Conservation (phyloP, 1,140 invertebrate species). For the Magallana ariakensis region DNA sequence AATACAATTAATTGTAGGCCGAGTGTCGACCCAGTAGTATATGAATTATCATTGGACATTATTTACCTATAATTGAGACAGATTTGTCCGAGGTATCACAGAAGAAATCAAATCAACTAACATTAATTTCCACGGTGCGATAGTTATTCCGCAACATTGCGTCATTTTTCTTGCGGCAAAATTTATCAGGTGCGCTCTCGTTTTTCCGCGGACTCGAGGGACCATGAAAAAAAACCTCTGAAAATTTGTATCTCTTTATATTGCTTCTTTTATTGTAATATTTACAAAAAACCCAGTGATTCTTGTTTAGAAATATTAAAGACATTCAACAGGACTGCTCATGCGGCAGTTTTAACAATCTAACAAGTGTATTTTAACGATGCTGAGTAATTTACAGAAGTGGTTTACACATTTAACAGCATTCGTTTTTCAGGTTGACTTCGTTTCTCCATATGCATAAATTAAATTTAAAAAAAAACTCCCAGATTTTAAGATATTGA, state of each 20-base stretch:
- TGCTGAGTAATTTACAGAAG: neutral
- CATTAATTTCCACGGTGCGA: conserved; percentile 22
- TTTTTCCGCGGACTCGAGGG: neutral
- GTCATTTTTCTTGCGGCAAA: conserved; percentile 32
- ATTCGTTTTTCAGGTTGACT: neutral
- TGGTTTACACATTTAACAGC: neutral
- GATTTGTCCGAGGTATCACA: conserved; percentile 23
- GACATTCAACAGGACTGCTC: neutral
- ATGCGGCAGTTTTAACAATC: neutral
- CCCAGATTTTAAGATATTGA: too few relatives aligned
- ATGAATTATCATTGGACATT: conserved; percentile 8
- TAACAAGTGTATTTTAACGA: neutral
- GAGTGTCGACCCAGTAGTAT: neutral
- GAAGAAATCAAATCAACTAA: conserved; percentile 20
- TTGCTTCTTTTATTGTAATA: neutral
- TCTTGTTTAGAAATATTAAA: neutral
- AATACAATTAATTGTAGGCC: neutral
- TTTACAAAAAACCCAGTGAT: neutral
- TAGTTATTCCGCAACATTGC: conserved; percentile 3
- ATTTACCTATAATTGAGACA: conserved; percentile 38
- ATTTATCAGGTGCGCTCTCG: conserved; percentile 2
- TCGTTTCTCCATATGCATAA: neutral
- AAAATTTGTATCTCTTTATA: neutral
- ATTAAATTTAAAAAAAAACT: too few relatives aligned
- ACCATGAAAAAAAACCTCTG: neutral